phyloP scores from a whole-genome alignment of 2,797 vertebrate genomes.

The Epinephelus coioides region DNA sequence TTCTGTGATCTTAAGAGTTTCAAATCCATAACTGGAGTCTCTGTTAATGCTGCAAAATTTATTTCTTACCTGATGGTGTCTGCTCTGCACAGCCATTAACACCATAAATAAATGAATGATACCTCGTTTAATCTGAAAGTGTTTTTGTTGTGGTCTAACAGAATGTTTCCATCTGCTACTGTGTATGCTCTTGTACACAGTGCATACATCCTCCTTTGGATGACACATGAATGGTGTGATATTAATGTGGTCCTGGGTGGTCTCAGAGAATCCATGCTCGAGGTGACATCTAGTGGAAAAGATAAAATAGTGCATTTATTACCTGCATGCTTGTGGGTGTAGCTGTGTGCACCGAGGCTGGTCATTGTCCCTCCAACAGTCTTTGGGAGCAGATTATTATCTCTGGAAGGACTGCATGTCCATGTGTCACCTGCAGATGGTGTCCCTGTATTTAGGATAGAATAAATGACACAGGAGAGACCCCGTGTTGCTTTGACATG shows the following conservation, averaged over 20 bases:
- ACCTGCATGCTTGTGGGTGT: background rate
- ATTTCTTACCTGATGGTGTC: background rate
- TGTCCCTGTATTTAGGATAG: conserved; percentile 11
- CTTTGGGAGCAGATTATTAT: background rate
- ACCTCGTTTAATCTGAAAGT: background rate
- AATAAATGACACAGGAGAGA: background rate
- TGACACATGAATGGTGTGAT: background rate
- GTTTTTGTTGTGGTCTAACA: too few relatives aligned
- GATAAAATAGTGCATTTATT: conserved; percentile 11
- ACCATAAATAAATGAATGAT: background rate
- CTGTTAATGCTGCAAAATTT: background rate
- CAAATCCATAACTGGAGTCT: background rate
- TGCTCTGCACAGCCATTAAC: background rate
- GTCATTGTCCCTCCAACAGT: background rate
- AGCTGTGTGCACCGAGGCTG: background rate
- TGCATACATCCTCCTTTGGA: background rate
- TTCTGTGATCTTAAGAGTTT: background rate
- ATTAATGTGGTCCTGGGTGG: background rate
- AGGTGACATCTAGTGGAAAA: conserved; percentile 62
- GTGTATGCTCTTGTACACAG: background rate
- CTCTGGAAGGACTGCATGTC: background rate
- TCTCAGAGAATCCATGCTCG: conserved; percentile 7
- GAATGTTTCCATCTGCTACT: background rate
- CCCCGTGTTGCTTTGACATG: background rate
- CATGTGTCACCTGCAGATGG: conserved; percentile 29